A percentile compares a stretch with the other conserved stretches of the same genome.
Conservation (phyloP, 2,888 invertebrate genomes). For the Thysanoteuthis rhombus region DNA sequence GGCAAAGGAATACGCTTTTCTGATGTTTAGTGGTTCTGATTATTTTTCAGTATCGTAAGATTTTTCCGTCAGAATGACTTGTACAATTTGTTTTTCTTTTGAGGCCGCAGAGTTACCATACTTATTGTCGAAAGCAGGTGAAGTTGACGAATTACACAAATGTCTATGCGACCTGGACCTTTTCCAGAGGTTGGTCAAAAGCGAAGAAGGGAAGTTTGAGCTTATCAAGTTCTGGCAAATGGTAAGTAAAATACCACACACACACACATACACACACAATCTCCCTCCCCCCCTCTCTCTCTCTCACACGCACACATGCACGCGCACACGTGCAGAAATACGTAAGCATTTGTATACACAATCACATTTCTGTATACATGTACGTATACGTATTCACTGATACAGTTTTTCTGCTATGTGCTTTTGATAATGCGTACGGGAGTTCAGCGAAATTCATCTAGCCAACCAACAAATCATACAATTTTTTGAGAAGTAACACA, state of each 20-base stretch:
- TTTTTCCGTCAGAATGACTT: not conserved
- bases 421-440: too few species aligned
- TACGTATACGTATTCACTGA: too few species aligned
- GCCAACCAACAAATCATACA: too few species aligned
- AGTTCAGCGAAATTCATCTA: too few species aligned
- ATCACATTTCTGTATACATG: too few species aligned
- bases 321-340: not conserved
- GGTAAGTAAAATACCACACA: constrained; percentile 41
- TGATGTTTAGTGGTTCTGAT: too few species aligned
- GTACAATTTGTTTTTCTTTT: not conserved
- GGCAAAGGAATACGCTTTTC: too few species aligned
- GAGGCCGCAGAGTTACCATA: constrained; percentile 57
- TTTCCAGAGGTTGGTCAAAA: constrained; percentile 44
- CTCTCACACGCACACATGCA: too few species aligned
- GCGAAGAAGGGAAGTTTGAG: constrained; percentile 56
- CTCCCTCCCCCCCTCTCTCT: too few species aligned
- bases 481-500: too few species aligned
- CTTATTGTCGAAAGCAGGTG: constrained; percentile 46
- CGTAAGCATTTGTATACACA: not conserved
- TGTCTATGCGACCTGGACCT: constrained; percentile 49
- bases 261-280: too few species aligned
- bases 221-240: constrained; percentile 53
- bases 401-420: too few species aligned
- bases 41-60: not conserved
- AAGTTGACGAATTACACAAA: constrained; percentile 44